These are phyloP conservation scores for Microcebus griseorufus DNA, from an alignment of 2,113 vertebrate genomes.

Conservation along the genomic window DNA sequence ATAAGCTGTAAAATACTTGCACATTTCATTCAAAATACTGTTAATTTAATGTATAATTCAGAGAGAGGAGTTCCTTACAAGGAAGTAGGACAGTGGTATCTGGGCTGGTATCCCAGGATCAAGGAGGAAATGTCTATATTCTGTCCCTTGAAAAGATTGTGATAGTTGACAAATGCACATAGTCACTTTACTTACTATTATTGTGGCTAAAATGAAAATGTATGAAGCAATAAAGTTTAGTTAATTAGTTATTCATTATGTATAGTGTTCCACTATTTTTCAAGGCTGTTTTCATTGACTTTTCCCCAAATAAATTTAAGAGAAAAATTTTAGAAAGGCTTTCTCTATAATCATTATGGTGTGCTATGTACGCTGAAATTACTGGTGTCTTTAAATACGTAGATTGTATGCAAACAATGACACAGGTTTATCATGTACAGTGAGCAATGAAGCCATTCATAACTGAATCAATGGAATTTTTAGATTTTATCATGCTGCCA, in stretches of 20 bases:
- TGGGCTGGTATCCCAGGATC: neutral
- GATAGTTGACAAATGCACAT: neutral
- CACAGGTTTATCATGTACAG: neutral
- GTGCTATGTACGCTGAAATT: neutral
- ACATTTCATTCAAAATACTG: neutral
- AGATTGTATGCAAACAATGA: slow-evolving; percentile 39
- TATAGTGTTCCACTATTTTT: neutral
- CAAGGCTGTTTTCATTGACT: neutral
- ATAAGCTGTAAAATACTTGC: slow-evolving; percentile 12
- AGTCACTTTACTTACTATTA: neutral
- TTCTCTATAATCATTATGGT: neutral
- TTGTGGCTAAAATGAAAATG: neutral
- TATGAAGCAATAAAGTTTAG: neutral
- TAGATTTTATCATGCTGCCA: slow-evolving; percentile 43
- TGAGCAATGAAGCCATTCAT: slow-evolving; percentile 33
- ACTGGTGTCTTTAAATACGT: neutral
- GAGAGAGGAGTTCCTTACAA: neutral
- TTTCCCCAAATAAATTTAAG: neutral
- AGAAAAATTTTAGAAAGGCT: neutral
- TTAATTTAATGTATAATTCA: slow-evolving; percentile 21
- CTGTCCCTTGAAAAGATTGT: neutral
- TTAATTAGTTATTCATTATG: neutral
- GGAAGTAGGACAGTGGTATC: neutral
- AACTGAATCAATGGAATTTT: slow-evolving; percentile 55
- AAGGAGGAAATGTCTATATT: neutral